Percentiles rank a stretch among this genome's conserved stretches.
These are phyloP conservation scores for Ophion obscuratus DNA, from an alignment of 2,888 invertebrate genomes.

Conservation along the genomic window DNA sequence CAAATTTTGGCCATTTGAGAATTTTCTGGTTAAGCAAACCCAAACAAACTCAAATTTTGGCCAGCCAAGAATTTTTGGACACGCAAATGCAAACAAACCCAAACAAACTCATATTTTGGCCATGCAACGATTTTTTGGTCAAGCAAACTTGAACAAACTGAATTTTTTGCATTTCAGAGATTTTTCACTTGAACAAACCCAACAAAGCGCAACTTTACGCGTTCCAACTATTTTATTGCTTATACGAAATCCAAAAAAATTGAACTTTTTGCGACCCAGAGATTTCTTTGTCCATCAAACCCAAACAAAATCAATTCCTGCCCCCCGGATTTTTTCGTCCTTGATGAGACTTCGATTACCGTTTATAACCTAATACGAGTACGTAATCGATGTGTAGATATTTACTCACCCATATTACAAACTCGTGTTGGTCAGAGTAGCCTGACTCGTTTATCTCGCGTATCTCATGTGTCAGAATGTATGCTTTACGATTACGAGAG, in stretches of 20 bases:
- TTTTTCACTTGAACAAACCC: not conserved
- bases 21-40: too few relatives aligned
- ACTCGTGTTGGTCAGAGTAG: constrained; percentile 51
- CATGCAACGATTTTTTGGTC: not conserved
- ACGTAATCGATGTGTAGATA: constrained; percentile 5
- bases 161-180: not conserved
- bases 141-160: not conserved
- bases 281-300: not conserved
- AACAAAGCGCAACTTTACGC: not conserved
- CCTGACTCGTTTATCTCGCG: constrained; percentile 40
- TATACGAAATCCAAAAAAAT: not conserved
- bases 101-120: not conserved
- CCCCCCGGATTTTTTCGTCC: not conserved
- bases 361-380: constrained; percentile 20
- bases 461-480: constrained; percentile 38
- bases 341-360: not conserved
- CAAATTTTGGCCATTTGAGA: too few relatives aligned
- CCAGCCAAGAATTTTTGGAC: too few relatives aligned
- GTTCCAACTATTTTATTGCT: not conserved
- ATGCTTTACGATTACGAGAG: not conserved
- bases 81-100: not conserved
- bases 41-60: too few relatives aligned
- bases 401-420: constrained; percentile 66
- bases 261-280: not conserved
- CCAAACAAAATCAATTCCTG: not conserved